Conservation (phyloP, 30 jellyfish, hydroid and myxozoan species). For the Morbakka virulenta region DNA sequence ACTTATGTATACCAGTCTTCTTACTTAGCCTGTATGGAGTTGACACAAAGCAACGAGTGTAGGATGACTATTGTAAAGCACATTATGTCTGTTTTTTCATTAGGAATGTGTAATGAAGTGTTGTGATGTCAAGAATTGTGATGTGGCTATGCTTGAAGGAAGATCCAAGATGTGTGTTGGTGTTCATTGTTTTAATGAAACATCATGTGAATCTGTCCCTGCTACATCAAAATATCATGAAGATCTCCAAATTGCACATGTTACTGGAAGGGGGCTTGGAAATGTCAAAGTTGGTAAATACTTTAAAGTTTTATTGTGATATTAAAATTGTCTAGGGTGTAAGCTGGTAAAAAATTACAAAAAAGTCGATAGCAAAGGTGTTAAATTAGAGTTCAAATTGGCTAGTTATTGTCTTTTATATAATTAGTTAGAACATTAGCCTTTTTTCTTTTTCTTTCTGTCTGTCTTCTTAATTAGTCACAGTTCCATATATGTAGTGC, state of each 20-base stretch:
- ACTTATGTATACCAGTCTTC: too few relatives aligned
- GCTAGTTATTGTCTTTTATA: too few relatives aligned
- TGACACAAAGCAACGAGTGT: too few relatives aligned
- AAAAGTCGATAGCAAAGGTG: background rate
- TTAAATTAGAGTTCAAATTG: too few relatives aligned
- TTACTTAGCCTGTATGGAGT: too few relatives aligned
- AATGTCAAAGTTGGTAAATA: constrained; percentile 73
- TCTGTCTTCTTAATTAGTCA: too few relatives aligned
- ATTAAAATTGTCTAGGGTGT: background rate
- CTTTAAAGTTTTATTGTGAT: too few relatives aligned
- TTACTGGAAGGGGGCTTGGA: constrained; percentile 68
- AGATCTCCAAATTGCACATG: constrained; percentile 91
- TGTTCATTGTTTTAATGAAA: constrained; percentile 85
- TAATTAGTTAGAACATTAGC: too few relatives aligned
- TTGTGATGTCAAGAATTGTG: constrained; percentile 80
- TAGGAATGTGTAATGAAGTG: constrained; percentile 92
- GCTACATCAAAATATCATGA: constrained; percentile 66
- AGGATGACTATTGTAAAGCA: too few relatives aligned
- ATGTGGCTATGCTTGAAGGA: constrained; percentile 93
- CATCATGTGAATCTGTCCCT: constrained; percentile 94
- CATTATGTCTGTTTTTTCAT: too few relatives aligned
- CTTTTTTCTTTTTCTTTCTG: too few relatives aligned
- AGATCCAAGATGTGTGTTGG: constrained; percentile 78
- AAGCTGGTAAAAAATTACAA: background rate
- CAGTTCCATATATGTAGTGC: too few relatives aligned